Evolutionary conservation across 2,888 invertebrate species (phyloP).

Genomic region (Oxystoma pomonae): DNA sequence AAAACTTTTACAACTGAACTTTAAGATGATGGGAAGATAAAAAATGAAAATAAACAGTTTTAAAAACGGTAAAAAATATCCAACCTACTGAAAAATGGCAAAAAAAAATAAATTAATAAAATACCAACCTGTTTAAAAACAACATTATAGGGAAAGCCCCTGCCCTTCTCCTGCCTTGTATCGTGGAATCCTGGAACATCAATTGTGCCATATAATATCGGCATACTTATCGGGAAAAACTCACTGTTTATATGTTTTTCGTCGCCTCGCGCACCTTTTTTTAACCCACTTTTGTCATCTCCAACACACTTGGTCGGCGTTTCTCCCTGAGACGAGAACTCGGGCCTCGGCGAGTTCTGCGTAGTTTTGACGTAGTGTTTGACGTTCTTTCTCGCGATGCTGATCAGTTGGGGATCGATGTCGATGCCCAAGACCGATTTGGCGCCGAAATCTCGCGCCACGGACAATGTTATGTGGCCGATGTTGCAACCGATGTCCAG

Average conservation of each 20-base stretch:
- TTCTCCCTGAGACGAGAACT: no score
- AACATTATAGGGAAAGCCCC: slow-evolving; percentile 84
- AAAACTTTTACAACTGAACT: no score
- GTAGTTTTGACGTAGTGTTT: slow-evolving; percentile 59
- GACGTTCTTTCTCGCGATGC: slow-evolving; percentile 69
- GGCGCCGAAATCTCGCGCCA: slow-evolving; percentile 84
- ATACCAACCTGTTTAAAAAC: slow-evolving; percentile 75
- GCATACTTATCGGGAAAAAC: slow-evolving; percentile 85
- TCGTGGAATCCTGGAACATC: slow-evolving; percentile 55
- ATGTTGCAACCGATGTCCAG: slow-evolving; percentile 98
- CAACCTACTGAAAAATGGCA: no score
- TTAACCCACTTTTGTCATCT: background rate
- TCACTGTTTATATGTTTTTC: slow-evolving; percentile 35
- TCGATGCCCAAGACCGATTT: slow-evolving; percentile 88
- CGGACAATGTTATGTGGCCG: slow-evolving; percentile 87
- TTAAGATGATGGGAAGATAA: no score
- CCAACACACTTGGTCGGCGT: slow-evolving; percentile 1
- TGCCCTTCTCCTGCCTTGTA: slow-evolving; percentile 38
- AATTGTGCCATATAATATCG: slow-evolving; percentile 79
- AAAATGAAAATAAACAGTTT: no score
- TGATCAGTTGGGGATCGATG: slow-evolving; percentile 84
- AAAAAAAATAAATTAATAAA: no score
- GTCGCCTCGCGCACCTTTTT: background rate
- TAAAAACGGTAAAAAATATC: no score
- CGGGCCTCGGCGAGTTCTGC: slow-evolving; percentile 34